Evolutionary conservation across 2,797 vertebrate genomes (phyloP).

Genomic region (Pseudochromis fuscus): DNA sequence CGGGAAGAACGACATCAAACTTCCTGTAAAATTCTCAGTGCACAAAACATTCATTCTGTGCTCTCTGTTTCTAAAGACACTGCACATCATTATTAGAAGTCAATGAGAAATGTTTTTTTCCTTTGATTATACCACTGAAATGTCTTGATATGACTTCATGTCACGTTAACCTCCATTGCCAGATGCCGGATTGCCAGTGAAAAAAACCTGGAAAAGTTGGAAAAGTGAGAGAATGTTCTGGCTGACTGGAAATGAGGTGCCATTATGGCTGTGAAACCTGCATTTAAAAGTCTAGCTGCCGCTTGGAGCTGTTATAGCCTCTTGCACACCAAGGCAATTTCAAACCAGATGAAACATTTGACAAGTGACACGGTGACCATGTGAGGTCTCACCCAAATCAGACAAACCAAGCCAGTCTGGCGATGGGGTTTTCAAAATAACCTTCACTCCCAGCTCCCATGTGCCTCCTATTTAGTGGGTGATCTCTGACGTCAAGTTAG

Average conservation of each 20-base stretch:
- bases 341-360: slow-evolving; percentile 64
- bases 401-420: slow-evolving; percentile 62
- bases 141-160: slow-evolving; percentile 22
- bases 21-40: not conserved
- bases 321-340: slow-evolving; percentile 59
- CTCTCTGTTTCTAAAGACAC: slow-evolving; percentile 10
- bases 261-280: slow-evolving; percentile 62
- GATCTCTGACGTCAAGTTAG: slow-evolving; percentile 79
- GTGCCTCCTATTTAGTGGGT: slow-evolving; percentile 70
- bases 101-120: slow-evolving; percentile 9
- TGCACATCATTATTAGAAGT: slow-evolving; percentile 10
- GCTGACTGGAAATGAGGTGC: slow-evolving; percentile 60
- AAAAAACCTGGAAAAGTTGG: slow-evolving; percentile 22
- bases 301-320: slow-evolving; percentile 52
- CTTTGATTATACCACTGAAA: slow-evolving; percentile 6
- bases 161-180: slow-evolving; percentile 32
- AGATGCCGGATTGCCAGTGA: slow-evolving; percentile 1
- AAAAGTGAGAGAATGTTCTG: slow-evolving; percentile 37
- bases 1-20: not conserved
- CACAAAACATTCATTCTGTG: slow-evolving; percentile 9
- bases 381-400: slow-evolving; percentile 64
- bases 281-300: slow-evolving; percentile 60
- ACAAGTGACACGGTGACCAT: slow-evolving; percentile 57
- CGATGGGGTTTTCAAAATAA: slow-evolving; percentile 66
- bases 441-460: slow-evolving; percentile 49